Evolutionary conservation across 1,140 invertebrate species (phyloP), one percentile per base, ranked within the genome.

Genomic region (Neodiprion virginianus): DNA sequence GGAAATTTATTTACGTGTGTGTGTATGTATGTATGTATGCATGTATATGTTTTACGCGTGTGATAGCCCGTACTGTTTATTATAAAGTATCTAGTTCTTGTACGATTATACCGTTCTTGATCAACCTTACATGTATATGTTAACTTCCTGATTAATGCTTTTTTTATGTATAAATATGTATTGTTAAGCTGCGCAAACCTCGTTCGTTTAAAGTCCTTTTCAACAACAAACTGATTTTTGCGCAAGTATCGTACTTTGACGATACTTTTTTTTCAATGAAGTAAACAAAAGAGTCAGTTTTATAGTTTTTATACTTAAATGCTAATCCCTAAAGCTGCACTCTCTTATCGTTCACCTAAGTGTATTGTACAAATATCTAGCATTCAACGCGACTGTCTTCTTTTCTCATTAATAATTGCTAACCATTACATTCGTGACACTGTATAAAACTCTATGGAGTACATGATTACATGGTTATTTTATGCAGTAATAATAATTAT

Each of bases 281-380:
- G 83, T 86, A 85, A 86, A 86, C 85, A 86, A 88, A 82, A 85
- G 81, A 82, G 70, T 85, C 77, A 75, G 82, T 78, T 83, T 82
- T 81, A 83, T 81, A 81, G 79, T 82, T 71, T 73, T 73, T 68
- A 82, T 80, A 85, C 84, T 87, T 86, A 87, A 71, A 82, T 80
- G 80, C 83, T 87, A 88, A 83, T 72, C 72, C 80, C 85, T 87
- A 88, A 87, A 87, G 86, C 85, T 88, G 85, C 85, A 85, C 82
- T 86, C 85, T 85, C 78, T 76, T 83, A 86, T 86, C 83, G 85
- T 86, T 88, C 86, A 87, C 77, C 84, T 89, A 88, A 83, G 82
- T 84, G 82, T 88, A 89, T 89, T 87, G 84, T 89, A 89, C 88
- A 89, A 89, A 88, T 88, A 87, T 84, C 86, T 87, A 87, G 79